Evolutionary conservation across 1,140 invertebrate species (phyloP).

Genomic region (Daktulosphaira vitifoliae): DNA sequence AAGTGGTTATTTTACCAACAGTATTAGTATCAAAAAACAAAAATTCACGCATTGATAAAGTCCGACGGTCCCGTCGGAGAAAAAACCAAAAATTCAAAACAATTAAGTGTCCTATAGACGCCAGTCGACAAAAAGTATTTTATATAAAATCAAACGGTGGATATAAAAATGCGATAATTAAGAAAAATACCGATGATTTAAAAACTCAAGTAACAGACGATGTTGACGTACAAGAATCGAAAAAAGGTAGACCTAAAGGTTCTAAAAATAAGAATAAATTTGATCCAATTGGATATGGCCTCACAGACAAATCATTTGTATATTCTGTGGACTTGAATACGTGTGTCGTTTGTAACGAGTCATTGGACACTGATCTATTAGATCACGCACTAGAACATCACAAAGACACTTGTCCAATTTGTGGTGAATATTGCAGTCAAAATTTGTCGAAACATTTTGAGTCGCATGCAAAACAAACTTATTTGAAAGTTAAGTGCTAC

Average conservation of each 20-base stretch:
- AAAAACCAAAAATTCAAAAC: not conserved
- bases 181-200: not conserved
- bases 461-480: not conserved
- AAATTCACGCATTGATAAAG: too few relatives aligned
- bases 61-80: not conserved
- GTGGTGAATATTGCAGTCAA: not conserved
- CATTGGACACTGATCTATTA: not conserved
- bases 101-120: not conserved
- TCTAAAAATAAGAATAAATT: conserved; percentile 16
- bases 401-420: not conserved
- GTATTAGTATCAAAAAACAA: not conserved
- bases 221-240: not conserved
- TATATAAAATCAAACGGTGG: not conserved
- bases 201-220: too few relatives aligned
- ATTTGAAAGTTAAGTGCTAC: not conserved
- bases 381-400: not conserved
- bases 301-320: not conserved
- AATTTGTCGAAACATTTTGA: not conserved
- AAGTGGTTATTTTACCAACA: not conserved
- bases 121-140: not conserved
- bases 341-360: not conserved
- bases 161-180: too few relatives aligned
- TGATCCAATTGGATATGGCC: not conserved
- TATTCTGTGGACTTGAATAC: not conserved
- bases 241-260: conserved; percentile 24